Percentiles rank a stretch among this genome's conserved stretches.
These are phyloP conservation scores for Barnardius zonarius DNA, from an alignment of 2,113 vertebrate species.

Conservation along the genomic window DNA sequence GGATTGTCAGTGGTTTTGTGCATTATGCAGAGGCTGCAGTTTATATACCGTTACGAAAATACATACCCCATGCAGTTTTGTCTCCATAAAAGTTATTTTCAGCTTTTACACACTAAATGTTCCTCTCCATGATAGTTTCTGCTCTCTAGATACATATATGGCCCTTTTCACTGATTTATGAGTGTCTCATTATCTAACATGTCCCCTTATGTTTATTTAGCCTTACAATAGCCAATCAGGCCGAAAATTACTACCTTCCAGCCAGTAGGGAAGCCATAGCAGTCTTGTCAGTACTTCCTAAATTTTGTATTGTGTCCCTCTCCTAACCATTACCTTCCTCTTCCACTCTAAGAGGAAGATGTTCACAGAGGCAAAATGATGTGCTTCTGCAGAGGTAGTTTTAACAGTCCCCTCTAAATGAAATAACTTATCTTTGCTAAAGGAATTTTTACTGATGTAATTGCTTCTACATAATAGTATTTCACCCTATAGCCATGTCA, in stretches of 20 bases:
- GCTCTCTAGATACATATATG: neutral
- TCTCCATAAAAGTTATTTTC: neutral
- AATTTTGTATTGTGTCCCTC: neutral
- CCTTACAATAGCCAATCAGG: neutral
- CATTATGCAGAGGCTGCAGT: neutral
- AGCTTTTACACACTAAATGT: neutral
- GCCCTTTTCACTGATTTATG: neutral
- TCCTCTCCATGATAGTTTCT: neutral
- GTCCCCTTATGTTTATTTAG: neutral
- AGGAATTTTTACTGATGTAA: neutral
- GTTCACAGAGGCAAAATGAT: neutral
- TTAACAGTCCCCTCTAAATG: neutral
- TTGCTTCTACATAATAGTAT: neutral
- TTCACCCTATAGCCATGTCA: neutral
- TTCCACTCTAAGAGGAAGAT: neutral
- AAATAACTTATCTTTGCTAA: neutral
- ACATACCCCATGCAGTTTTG: neutral
- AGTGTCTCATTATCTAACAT: neutral
- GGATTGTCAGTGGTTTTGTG: neutral
- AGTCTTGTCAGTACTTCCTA: neutral
- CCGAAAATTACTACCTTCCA: neutral
- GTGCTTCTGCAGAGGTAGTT: neutral
- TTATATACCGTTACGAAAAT: neutral
- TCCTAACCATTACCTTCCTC: neutral
- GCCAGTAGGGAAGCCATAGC: neutral